phyloP scores from a whole-genome alignment of 2,797 vertebrate genomes.

The Yasuhikotakia modesta region DNA sequence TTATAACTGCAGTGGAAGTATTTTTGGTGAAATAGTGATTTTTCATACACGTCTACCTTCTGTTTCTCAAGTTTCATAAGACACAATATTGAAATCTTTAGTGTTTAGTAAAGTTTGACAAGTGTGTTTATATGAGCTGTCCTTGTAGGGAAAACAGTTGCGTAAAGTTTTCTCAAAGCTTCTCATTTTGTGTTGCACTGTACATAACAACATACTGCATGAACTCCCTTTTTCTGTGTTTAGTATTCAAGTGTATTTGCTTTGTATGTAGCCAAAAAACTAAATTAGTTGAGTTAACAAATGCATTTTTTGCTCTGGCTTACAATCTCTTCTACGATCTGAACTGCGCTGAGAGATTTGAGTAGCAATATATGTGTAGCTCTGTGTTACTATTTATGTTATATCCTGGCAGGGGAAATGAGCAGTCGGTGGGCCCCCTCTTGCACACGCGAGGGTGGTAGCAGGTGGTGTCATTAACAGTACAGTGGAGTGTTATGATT shows the following conservation, averaged over 20 bases:
- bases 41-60: no score
- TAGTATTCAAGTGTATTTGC: not conserved
- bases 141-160: not conserved
- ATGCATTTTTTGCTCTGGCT: not conserved
- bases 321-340: not conserved
- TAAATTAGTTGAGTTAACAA: slow-evolving; percentile 14
- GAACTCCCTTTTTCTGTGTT: not conserved
- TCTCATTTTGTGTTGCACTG: not conserved
- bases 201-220: not conserved
- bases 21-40: not conserved
- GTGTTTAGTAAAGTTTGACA: not conserved
- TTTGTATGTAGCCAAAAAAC: not conserved
- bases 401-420: slow-evolving; percentile 9
- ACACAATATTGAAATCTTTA: no score
- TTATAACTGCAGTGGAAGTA: not conserved
- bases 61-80: not conserved
- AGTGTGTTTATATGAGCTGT: not conserved
- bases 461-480: slow-evolving; percentile 47
- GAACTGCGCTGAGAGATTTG: not conserved
- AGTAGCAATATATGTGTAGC: not conserved
- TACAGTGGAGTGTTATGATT: slow-evolving; percentile 51
- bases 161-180: not conserved
- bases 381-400: slow-evolving; percentile 34
- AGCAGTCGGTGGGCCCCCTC: slow-evolving; percentile 28
- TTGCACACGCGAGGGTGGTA: slow-evolving; percentile 27